phyloP scores from a whole-genome alignment of 2,888 invertebrate genomes.

The Neria commutata region DNA sequence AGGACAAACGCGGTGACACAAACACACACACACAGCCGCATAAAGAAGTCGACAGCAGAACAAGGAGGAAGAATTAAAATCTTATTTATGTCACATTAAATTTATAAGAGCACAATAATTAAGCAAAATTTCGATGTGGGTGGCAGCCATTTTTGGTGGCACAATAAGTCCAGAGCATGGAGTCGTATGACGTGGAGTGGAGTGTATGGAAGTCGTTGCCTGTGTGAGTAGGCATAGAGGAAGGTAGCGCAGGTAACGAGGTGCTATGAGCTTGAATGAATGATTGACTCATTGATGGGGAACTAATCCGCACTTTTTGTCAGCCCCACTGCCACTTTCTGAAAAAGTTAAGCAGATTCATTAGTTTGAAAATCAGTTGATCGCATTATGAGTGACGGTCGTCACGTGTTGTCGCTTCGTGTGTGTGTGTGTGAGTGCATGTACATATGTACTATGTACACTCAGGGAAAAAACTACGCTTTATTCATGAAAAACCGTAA shows the following conservation, averaged over 20 bases:
- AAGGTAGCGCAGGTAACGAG: too few species aligned
- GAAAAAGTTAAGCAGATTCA: constrained; percentile 49
- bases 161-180: constrained; percentile 6
- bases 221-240: too few species aligned
- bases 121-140: constrained; percentile 20
- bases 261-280: too few species aligned
- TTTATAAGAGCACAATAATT: constrained; percentile 23
- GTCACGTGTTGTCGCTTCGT: constrained; percentile 19
- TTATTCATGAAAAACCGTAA: too few species aligned
- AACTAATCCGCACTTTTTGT: too few species aligned
- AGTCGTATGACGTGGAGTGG: not conserved
- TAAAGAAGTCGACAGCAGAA: not conserved
- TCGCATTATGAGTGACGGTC: constrained; percentile 38
- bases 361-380: constrained; percentile 52
- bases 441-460: too few species aligned
- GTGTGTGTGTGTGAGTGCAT: not conserved
- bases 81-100: constrained; percentile 34
- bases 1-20: constrained; percentile 1
- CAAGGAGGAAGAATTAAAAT: not conserved
- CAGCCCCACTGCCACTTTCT: too few species aligned
- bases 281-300: too few species aligned
- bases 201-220: too few species aligned
- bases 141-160: constrained; percentile 16
- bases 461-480: too few species aligned
- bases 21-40: too few species aligned